phyloP scores from a whole-genome alignment of 2,797 vertebrate species.

The Rousettus madagascariensis region DNA sequence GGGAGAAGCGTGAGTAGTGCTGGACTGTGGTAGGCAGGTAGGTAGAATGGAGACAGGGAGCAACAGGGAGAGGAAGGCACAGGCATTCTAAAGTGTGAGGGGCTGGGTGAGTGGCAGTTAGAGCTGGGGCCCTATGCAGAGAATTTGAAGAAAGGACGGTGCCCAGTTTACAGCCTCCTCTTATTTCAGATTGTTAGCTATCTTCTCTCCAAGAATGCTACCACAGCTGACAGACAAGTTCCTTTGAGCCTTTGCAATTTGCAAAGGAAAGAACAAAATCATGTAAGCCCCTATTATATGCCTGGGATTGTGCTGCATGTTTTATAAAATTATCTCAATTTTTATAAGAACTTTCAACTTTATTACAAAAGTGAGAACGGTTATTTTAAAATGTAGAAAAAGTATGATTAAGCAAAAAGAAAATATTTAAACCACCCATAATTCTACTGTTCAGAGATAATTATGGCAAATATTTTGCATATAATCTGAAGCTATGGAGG shows the following conservation, averaged over 20 bases:
- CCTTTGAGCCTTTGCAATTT: neutral
- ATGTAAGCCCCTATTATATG: neutral
- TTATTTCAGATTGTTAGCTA: neutral
- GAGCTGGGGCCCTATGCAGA: neutral
- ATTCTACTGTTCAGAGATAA: neutral
- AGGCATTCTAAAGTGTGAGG: too few relatives aligned
- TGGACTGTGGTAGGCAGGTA: neutral
- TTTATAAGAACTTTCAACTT: neutral
- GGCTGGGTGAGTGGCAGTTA: accelerated
- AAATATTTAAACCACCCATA: neutral
- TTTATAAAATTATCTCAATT: neutral
- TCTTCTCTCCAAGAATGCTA: neutral
- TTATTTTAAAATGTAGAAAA: neutral
- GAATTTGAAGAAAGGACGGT: neutral
- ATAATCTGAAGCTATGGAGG: neutral
- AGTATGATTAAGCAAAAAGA: neutral
- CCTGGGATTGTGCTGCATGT: neutral
- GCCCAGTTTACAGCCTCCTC: neutral
- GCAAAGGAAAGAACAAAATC: neutral
- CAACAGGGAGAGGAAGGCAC: neutral
- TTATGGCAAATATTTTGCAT: neutral
- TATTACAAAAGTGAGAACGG: neutral
- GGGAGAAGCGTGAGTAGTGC: neutral
- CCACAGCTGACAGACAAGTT: neutral
- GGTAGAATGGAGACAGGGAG: neutral